phyloP scores from a whole-genome alignment of 2,888 invertebrate genomes.

The Sericinus montela region DNA sequence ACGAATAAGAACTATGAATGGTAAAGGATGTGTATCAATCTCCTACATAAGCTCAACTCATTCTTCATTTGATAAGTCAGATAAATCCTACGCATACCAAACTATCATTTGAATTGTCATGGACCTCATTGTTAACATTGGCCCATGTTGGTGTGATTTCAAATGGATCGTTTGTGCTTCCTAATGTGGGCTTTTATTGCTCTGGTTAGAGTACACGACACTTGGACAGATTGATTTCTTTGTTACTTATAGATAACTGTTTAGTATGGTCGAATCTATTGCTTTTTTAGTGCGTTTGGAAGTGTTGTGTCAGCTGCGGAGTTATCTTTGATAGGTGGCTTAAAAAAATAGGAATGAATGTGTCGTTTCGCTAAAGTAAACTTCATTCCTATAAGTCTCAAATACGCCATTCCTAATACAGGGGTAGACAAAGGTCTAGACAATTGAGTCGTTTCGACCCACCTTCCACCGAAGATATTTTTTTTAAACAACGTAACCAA shows the following conservation, averaged over 20 bases:
- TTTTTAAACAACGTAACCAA: no score
- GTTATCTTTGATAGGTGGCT: background rate
- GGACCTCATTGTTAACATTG: constrained; percentile 7
- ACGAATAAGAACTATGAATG: no score
- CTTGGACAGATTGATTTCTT: constrained; percentile 4
- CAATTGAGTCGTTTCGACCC: no score
- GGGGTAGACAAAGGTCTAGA: no score
- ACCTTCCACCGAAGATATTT: no score
- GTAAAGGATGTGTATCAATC: no score
- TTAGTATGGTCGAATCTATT: background rate
- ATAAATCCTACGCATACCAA: background rate
- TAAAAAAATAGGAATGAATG: no score
- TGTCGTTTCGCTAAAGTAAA: no score
- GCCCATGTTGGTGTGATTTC: background rate
- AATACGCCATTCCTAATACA: no score
- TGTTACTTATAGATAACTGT: constrained; percentile 12
- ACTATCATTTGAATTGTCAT: background rate
- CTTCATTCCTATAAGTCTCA: no score
- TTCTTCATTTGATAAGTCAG: background rate
- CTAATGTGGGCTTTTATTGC: constrained; percentile 6
- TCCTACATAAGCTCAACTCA: no score
- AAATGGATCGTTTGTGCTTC: constrained; percentile 2
- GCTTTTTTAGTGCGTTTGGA: background rate
- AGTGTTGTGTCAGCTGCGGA: background rate
- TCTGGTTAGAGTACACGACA: background rate